These are phyloP conservation scores for Eretmochelys imbricata DNA, from an alignment of 2,113 vertebrate species.

Conservation along the genomic window DNA sequence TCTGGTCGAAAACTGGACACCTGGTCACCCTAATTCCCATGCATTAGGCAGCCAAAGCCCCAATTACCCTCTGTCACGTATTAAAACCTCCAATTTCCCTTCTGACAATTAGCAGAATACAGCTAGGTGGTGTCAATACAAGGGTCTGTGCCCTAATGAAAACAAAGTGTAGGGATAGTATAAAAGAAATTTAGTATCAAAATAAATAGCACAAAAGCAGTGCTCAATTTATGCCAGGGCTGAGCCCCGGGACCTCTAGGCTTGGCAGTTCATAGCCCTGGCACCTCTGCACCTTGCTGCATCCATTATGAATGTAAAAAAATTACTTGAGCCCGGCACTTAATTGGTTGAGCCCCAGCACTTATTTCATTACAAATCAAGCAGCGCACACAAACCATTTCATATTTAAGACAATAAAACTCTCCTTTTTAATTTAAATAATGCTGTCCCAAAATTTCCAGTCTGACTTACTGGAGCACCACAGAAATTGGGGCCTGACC, in stretches of 20 bases:
- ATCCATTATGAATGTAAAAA: too few relatives aligned
- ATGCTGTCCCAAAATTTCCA: not conserved
- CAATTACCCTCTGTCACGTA: not conserved
- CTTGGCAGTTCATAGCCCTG: too few relatives aligned
- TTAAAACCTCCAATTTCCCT: not conserved
- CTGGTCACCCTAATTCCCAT: too few relatives aligned
- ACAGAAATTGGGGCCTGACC: not conserved
- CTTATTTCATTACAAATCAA: too few relatives aligned
- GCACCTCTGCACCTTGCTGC: too few relatives aligned
- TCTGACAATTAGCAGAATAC: fast-evolving
- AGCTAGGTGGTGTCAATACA: not conserved
- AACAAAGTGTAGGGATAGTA: not conserved
- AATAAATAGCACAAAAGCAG: not conserved
- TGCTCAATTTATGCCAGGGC: too few relatives aligned
- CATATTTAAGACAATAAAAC: not conserved
- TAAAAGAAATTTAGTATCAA: not conserved
- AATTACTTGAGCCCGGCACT: too few relatives aligned
- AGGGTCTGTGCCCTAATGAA: not conserved
- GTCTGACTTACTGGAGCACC: not conserved
- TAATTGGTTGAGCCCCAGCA: too few relatives aligned
- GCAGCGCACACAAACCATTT: not conserved
- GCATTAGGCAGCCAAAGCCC: not conserved
- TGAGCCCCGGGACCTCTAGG: too few relatives aligned
- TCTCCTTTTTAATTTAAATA: not conserved
- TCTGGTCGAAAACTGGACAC: too few relatives aligned